Evolutionary conservation across 92 coral and sea anemone genomes (phyloP).

Genomic region (Pocillopora meandrina): DNA sequence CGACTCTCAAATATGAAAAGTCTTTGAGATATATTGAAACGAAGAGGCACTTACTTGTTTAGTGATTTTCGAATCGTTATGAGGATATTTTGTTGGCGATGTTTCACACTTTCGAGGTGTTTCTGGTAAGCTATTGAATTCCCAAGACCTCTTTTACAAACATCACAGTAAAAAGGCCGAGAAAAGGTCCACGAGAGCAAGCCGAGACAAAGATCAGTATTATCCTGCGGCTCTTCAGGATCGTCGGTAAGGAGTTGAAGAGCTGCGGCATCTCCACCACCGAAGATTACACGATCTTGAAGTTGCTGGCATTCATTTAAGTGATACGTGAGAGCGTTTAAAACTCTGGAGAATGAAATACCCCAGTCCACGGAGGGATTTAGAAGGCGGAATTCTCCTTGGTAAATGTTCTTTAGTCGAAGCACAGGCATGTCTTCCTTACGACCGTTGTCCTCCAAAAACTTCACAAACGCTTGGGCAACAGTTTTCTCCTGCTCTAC

Average conservation of each 20-base stretch:
- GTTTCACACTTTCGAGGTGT: conserved; percentile 43
- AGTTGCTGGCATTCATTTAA: too few species aligned
- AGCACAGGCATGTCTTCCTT: conserved; percentile 42
- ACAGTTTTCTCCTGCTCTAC: conserved; percentile 6
- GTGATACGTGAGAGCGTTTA: background rate
- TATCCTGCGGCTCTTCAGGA: too few species aligned
- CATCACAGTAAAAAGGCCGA: too few species aligned
- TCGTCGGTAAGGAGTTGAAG: too few species aligned
- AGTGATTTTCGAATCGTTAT: conserved; percentile 52
- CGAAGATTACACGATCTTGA: too few species aligned
- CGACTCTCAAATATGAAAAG: too few species aligned
- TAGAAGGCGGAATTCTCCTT: too few species aligned
- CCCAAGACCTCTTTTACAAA: conserved; percentile 17
- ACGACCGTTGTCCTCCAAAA: conserved; percentile 37
- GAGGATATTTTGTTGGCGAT: conserved; percentile 68
- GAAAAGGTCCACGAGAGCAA: too few species aligned
- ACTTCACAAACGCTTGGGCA: conserved; percentile 26
- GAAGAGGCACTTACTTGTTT: conserved; percentile 43
- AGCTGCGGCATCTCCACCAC: too few species aligned
- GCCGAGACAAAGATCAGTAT: background rate
- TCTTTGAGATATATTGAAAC: too few species aligned
- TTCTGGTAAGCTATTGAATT: background rate
- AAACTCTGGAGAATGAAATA: conserved; percentile 31
- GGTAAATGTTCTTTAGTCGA: conserved; percentile 5
- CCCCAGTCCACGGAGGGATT: too few species aligned